A percentile compares a stretch with the other conserved stretches of the same genome.
Conservation (phyloP, 1,140 invertebrate species). For the Paramacrobiotus metropolitanus region DNA sequence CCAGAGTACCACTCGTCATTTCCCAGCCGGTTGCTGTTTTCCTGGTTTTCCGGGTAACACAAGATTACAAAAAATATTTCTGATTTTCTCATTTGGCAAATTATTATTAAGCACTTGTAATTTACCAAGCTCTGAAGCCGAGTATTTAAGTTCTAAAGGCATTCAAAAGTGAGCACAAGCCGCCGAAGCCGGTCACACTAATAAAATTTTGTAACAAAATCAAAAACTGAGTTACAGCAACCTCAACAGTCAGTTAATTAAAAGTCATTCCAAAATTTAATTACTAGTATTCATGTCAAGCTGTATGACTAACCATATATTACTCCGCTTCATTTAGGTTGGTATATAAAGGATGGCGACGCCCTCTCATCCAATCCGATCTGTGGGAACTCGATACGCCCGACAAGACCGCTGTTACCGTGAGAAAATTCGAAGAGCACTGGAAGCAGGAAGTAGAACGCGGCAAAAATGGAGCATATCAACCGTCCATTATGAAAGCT, state of each 20-base stretch:
- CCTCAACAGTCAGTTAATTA: background rate
- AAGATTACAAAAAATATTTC: background rate
- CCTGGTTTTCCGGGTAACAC: background rate
- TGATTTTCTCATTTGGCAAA: background rate
- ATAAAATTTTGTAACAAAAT: too few species aligned
- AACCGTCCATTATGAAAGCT: background rate
- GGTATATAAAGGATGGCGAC: background rate
- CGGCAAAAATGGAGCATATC: background rate
- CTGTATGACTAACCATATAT: background rate
- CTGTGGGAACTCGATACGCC: background rate
- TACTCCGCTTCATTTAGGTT: background rate
- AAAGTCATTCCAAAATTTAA: background rate
- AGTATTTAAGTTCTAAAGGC: too few species aligned
- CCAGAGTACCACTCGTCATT: background rate
- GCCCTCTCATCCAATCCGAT: background rate
- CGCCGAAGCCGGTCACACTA: too few species aligned
- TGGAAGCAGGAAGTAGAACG: background rate
- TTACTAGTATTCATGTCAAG: background rate
- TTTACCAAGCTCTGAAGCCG: too few species aligned
- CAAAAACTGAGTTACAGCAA: too few species aligned
- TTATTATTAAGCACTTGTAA: too few species aligned
- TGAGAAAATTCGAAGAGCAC: background rate
- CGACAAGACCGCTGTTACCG: background rate
- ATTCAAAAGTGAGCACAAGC: too few species aligned
- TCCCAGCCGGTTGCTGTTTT: background rate